These are phyloP conservation scores for Leptosomus discolor DNA, from an alignment of 2,113 vertebrate genomes.

Conservation along the genomic window DNA sequence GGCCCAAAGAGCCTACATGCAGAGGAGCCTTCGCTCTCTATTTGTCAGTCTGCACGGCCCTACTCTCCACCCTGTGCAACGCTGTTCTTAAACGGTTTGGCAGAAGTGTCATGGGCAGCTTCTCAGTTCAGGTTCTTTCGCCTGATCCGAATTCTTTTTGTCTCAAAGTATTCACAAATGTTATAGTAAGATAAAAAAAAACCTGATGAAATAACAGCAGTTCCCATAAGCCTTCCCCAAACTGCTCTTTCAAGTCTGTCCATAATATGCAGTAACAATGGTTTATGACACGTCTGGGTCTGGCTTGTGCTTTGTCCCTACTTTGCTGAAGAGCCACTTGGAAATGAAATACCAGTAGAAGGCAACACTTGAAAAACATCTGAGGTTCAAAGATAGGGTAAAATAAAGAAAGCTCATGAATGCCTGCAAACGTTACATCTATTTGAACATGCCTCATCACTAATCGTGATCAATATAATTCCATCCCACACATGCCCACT, in stretches of 20 bases:
- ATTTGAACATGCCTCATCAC: constrained; percentile 6
- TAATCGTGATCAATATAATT: constrained; percentile 14
- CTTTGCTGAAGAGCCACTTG: neutral
- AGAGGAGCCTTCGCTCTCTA: constrained; percentile 57
- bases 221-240: constrained; percentile 35
- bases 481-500: constrained; percentile 39
- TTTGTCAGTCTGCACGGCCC: constrained; percentile 29
- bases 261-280: neutral
- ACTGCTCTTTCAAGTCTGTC: neutral
- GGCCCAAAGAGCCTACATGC: constrained; percentile 73
- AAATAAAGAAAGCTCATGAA: constrained; percentile 33
- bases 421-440: neutral
- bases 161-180: neutral
- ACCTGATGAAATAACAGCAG: neutral
- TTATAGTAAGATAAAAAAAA: neutral
- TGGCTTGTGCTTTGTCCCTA: neutral
- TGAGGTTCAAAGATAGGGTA: constrained; percentile 14
- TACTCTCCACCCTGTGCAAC: neutral
- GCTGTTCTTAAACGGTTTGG: neutral
- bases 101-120: constrained; percentile 39
- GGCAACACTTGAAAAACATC: constrained; percentile 12
- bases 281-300: neutral
- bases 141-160: neutral
- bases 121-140: neutral
- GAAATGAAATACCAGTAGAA: neutral